Evolutionary conservation across 2,113 vertebrate species (phyloP), one percentile per base, ranked within the genome.

Genomic region (Mesocricetus auratus): DNA sequence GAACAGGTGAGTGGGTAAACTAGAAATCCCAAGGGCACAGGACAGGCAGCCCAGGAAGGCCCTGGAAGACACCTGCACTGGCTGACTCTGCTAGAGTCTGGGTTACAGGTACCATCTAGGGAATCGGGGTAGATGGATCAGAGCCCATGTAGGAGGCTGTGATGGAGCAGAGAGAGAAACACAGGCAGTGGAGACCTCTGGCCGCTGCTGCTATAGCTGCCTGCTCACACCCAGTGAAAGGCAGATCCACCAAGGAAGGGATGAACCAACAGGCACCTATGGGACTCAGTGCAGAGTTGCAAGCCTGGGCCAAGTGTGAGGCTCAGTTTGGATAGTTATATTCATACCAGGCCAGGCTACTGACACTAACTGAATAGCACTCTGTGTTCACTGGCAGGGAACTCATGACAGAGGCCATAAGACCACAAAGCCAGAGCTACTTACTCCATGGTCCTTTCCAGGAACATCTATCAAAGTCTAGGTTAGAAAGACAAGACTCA

Each of bases 351-450:
- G 17, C 7, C 58, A 24, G 62, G 15, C 16, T 0, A 4, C 7
- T 5, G 9, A 21, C 29, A 0, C 10, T 22, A 7, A 0, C 1
- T 7, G 9, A 0, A 7, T 83, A 31, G 22, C 1, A 17, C 36
- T 17, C n/a, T 13, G 9, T 5, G 24, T 58, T 19, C 4, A 0
- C 0, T 2, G 6, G 24, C 62, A 24, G 50, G 50, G 36, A 31
- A 53, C 26, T 19, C 0, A 15, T 0, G 9, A 53, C 22, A 17
- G 78, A 36, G 12, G 10, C 4, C 3, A 8, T 0, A 0, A 0
- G 31, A 50, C 69, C 62, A 15, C 53, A 13, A 26, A 15, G 45
- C 77, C 4, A 31, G 36, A n/a, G 56, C 5, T 12, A 39, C 1
- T 45, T 13, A 82, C 3, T 53, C 39, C 33, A 31, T 16, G 29